Base-by-base conservation (phyloP, 2,888 invertebrate genomes). In the Pyrocoelia pectoralis region DNA sequence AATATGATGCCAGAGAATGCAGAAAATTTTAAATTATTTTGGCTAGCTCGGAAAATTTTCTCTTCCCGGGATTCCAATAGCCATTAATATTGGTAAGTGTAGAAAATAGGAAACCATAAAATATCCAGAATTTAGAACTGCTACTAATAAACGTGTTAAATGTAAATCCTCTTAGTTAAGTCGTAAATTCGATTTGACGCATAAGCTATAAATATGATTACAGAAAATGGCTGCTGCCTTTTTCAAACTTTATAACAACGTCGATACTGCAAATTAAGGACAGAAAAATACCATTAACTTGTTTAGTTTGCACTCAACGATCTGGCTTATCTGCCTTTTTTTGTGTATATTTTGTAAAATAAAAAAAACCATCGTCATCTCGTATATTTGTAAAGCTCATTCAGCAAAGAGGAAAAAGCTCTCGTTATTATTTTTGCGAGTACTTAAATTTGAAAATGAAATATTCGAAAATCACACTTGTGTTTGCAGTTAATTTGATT, bases 141-240 rank as follows among this genome's bases (percentile, higher is more conserved):
- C 52, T 61, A 68, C 68, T 66, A 68, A 69, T 66, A 68, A 69
- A 69, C 56, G 65, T 65, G 60, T 67, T 70, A 68, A 71, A 71
- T 70, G 67, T 66, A 71, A 71, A 71, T 71, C 68, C 68, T 69
- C 68, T 69, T 68, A 71, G 65, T 57, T 58, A 69, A 66, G 66
- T 70, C 69, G 70, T 72, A 73, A 73, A 73, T 73, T 72, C 70
- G 66, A 70, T 73, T 72, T 73, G 70, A 71, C 68, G 71, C 70
- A 67, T 69, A 70, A 69, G 70, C 69, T 68, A 73, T 73, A 73
- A 73, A 73, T 73, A 70, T 71, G 69, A 72, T 73, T 73, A 72
- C 54, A 64, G 62, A 55, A 24, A 65, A 57, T 60, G 66, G 59
- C 56, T 64, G 67, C 65, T 65, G 33, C 33, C n/a, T 33, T 53